These are phyloP conservation scores for Drosophila orena DNA, from an alignment of 1,140 invertebrate species.

Conservation along the genomic window DNA sequence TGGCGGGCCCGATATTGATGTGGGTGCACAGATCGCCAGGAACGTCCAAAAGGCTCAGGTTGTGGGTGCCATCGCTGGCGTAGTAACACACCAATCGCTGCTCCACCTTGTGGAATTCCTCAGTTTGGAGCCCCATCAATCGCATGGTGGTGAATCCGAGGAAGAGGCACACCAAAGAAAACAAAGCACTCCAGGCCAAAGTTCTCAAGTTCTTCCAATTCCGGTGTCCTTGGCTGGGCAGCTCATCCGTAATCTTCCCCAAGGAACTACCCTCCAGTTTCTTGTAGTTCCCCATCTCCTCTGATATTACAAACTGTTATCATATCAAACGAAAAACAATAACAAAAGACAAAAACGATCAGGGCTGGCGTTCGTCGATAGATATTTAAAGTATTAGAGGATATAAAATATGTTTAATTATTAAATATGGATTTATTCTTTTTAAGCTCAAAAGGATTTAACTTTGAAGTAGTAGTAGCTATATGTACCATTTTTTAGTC, in stretches of 20 bases:
- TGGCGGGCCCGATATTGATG: constrained; percentile 91
- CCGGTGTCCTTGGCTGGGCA: background rate
- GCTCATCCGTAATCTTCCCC: background rate
- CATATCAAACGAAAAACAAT: background rate
- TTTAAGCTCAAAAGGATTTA: no score
- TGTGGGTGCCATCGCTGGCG: constrained; percentile 68
- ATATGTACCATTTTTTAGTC: no score
- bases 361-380: background rate
- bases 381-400: no score
- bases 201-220: background rate
- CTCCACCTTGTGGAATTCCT: background rate
- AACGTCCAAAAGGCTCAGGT: constrained; percentile 86
- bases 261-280: background rate
- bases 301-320: no score
- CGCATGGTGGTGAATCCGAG: background rate
- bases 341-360: constrained; percentile 1
- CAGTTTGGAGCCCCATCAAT: background rate
- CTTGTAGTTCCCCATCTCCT: constrained; percentile 4
- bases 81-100: constrained; percentile 88
- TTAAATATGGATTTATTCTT: no score
- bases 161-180: constrained; percentile 5
- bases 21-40: constrained; percentile 92
- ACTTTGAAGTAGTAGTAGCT: no score
- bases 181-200: constrained; percentile 3
- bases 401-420: no score